Conservation (phyloP, 2,797 vertebrate genomes). For the Smutsia temminckii region DNA sequence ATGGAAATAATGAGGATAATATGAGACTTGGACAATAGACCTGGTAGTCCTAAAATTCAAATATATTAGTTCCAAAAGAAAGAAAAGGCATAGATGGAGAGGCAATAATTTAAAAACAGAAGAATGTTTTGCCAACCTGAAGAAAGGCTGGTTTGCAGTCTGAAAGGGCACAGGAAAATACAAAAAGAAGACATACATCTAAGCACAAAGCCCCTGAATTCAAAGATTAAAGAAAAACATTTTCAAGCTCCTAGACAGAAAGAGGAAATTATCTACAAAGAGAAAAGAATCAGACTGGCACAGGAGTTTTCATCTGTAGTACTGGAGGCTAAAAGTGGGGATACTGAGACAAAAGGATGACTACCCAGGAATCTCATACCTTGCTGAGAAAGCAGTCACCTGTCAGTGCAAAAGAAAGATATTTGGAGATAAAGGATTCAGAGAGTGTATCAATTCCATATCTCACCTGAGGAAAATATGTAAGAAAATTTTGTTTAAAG, state of each 20-base stretch:
- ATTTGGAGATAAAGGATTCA: background rate
- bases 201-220: background rate
- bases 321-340: background rate
- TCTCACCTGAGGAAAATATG: background rate
- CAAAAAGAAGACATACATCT: background rate
- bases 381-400: background rate
- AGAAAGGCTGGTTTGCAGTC: background rate
- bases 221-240: conserved; percentile 31
- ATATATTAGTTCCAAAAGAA: conserved; percentile 18
- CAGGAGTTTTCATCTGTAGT: background rate
- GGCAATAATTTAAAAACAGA: conserved; percentile 28
- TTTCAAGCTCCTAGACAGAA: conserved; percentile 15
- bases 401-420: background rate
- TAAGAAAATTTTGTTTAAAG: background rate
- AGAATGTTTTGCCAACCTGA: background rate
- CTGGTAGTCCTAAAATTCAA: background rate
- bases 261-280: background rate
- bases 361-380: background rate
- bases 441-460: background rate
- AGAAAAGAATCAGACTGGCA: background rate
- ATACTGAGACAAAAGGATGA: background rate
- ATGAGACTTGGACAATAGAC: conserved; percentile 30
- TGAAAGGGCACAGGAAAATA: background rate
- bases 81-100: background rate
- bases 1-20: conserved; percentile 63